Evolutionary conservation across 2,113 vertebrate species (phyloP), one percentile per base, ranked within the genome.

Genomic region (Trichechus manatus): DNA sequence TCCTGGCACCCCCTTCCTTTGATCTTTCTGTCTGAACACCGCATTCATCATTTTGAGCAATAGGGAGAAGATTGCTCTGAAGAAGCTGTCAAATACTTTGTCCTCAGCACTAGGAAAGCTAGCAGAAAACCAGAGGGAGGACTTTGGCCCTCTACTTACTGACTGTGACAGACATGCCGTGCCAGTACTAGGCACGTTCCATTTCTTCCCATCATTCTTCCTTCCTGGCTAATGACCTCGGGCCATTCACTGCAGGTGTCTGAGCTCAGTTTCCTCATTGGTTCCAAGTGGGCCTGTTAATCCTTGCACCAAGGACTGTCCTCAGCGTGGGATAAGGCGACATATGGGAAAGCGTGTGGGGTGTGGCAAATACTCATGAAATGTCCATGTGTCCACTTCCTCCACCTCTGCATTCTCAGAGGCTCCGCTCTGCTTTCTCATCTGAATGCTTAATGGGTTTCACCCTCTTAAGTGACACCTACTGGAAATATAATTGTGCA

Each of bases 381-480:
- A 31, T 0, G 13, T 39, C 83, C 15, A 4, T 4, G 4, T 23
- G 44, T 17, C 87, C 6, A 0, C n/a, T 33, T 44, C 66, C 27
- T 53, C 20, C 25, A 5, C 27, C 47, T 70, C n/a, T 6, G 39
- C 42, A 0, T 64, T 89, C 75, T 77, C 27, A 8, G 25, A 87
- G 61, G 25, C 39, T 84, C 47, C 61, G 81, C 66, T 87, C 72
- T 92, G 78, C 79, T 66, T 94, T 80, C 86, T 94, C 83, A 74
- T 94, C 86, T 91, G 93, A 94, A 83, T 0, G 0, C 50, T 82
- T 97, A 95, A 96, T 63, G 70, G 89, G 86, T 92, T 95, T 97
- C 96, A 84, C 61, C 56, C 93, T 95, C 68, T 61, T 93, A 96
- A 95, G 77, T 97, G 97, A 97, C 97, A 97, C 97, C 97, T 97